Evolutionary conservation across 37 sponge, comb jelly and placozoan species (phyloP), one percentile per base, ranked within the genome.

Genomic region (Ephydatia muelleri): DNA sequence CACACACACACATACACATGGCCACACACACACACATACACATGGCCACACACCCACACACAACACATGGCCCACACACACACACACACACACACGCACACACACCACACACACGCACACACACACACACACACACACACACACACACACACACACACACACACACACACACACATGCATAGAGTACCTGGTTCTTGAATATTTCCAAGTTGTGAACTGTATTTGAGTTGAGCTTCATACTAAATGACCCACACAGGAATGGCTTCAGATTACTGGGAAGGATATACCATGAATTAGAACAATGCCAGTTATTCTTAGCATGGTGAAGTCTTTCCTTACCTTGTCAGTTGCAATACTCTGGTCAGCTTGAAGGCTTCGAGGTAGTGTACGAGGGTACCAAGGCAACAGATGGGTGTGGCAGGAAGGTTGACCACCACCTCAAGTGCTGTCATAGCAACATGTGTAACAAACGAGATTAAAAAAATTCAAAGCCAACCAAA

Each of bases 391-490:
- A 88, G 82, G 8, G 82, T 71, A 69, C 77, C 67, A 8, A 88
- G 83, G 23, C 88, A 88, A 14, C 74, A 88, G 36, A 88, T 29
- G 38, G 77, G 28, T 6, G 31, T 2, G 26, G 77, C 22, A 67
- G 88, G 88, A 1, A 88, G 82, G 35, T 88, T 76, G 38, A 82
- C 49, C 21, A 81, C 70, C 27, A 81, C 75, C 77, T 88, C 76
- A 49, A 88, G 82, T 31, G 77, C 88, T 82, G 34, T 30, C 65
- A 76, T 43, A 27, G 35, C 26, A 38, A 84, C 37, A 39, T 1
- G 57, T 26, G 71, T 36, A n/a, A 83, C 40, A 78, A 48, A 23
- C 79, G 8, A 27, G 13, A 9, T 5, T 43, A 48, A 19, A 57
- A 30, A 30, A 16, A 27, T 73, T 27, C 78, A 33, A 38, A 22